Conservation (phyloP, 2,888 invertebrate genomes). For the Caenorhabditis sp. region DNA sequence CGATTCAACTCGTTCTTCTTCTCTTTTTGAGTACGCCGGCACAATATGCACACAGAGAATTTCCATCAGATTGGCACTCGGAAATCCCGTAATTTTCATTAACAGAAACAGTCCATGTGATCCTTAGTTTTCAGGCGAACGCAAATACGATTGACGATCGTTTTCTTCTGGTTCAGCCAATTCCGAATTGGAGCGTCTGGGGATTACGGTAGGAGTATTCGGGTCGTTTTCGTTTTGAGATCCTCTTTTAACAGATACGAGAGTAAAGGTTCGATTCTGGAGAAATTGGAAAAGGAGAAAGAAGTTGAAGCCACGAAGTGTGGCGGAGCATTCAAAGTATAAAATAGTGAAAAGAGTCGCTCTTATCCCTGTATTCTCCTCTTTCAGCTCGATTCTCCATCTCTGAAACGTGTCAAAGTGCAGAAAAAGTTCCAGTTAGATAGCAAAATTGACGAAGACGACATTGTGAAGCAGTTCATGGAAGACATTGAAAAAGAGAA, state of each 20-base stretch:
- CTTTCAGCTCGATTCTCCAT: constrained; percentile 42
- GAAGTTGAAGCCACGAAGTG: constrained; percentile 28
- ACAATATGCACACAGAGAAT: constrained; percentile 41
- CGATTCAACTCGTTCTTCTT: not conserved
- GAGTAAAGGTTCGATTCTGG: constrained; percentile 17
- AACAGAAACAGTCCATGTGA: too few relatives aligned
- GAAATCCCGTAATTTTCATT: constrained; percentile 58
- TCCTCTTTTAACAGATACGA: constrained; percentile 36
- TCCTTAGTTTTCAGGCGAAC: not conserved
- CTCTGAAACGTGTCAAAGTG: constrained; percentile 9
- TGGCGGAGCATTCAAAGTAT: constrained; percentile 59
- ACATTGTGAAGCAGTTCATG: constrained; percentile 51
- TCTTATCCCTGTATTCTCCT: not conserved
- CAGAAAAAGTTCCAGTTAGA: not conserved
- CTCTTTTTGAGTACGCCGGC: constrained; percentile 55
- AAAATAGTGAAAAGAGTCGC: too few relatives aligned
- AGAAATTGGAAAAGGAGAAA: constrained; percentile 18
- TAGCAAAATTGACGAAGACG: constrained; percentile 36
- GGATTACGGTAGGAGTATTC: constrained; percentile 9
- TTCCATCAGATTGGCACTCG: constrained; percentile 68
- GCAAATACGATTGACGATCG: constrained; percentile 24
- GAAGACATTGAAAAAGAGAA: constrained; percentile 50
- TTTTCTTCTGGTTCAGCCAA: constrained; percentile 41
- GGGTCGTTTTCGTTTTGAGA: not conserved
- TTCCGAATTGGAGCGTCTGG: constrained; percentile 65